A percentile compares a stretch with the other conserved stretches of the same genome.
Evolutionary conservation across 2,888 invertebrate genomes (phyloP).

Genomic region (Ptychoptera contaminata): DNA sequence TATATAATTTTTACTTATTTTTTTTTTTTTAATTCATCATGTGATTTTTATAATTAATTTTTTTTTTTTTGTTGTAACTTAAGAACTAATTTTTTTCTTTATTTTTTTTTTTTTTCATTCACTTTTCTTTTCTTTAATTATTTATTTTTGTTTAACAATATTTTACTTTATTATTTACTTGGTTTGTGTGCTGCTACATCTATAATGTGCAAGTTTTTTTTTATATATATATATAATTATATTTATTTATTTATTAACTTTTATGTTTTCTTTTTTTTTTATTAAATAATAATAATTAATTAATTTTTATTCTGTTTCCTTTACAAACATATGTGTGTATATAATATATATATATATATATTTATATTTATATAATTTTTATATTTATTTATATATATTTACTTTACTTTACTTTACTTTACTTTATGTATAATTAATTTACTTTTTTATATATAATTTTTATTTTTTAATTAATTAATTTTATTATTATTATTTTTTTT

Average conservation of each 20-base stretch:
- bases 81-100: conserved; percentile 7
- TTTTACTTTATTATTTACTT: conserved; percentile 4
- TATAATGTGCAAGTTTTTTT: conserved; percentile 9
- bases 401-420: neutral
- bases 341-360: conserved; percentile 23
- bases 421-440: conserved; percentile 4
- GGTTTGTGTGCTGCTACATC: conserved; percentile 9
- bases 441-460: conserved; percentile 1
- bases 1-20: neutral
- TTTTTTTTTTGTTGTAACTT: conserved; percentile 2
- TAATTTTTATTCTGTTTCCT: neutral
- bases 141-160: conserved; percentile 2
- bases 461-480: conserved; percentile 1
- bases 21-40: neutral
- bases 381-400: conserved; percentile 4
- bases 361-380: conserved; percentile 34
- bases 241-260: neutral
- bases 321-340: conserved; percentile 4
- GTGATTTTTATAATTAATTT: conserved; percentile 4
- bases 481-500: conserved; percentile 7
- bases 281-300: conserved; percentile 4
- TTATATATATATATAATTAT: conserved; percentile 5
- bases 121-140: neutral
- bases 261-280: conserved; percentile 6
- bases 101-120: conserved; percentile 4